Conservation (phyloP, 2,797 vertebrate species). For the Scleropages formosus region DNA sequence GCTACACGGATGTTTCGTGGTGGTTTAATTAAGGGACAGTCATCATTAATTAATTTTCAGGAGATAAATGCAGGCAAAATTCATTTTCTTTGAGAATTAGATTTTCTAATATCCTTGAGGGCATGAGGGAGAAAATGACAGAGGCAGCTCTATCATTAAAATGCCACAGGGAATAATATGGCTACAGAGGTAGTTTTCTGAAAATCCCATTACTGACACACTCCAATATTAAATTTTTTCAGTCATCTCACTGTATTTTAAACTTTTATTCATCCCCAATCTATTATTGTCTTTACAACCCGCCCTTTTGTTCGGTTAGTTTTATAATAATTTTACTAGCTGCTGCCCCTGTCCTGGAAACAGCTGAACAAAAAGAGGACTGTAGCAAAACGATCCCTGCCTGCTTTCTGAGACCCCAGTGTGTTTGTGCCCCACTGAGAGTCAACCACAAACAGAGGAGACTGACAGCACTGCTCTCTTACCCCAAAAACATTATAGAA, state of each 20-base stretch:
- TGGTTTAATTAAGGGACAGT: slow-evolving; percentile 30
- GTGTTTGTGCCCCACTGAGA: too few species aligned
- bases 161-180: slow-evolving; percentile 20
- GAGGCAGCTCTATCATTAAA: slow-evolving; percentile 16
- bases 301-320: background rate
- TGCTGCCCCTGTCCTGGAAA: background rate
- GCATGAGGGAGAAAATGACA: background rate
- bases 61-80: slow-evolving; percentile 22
- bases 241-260: background rate
- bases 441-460: too few species aligned
- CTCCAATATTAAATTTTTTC: slow-evolving; percentile 26
- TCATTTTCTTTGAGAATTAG: slow-evolving; percentile 23
- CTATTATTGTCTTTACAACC: slow-evolving; percentile 16
- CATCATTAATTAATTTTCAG: slow-evolving; percentile 32
- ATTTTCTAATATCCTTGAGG: slow-evolving; percentile 21
- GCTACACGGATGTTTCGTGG: background rate
- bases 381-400: too few species aligned
- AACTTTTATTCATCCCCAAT: slow-evolving; percentile 20
- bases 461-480: too few species aligned
- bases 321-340: background rate
- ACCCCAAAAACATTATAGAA: too few species aligned
- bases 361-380: background rate
- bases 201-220: slow-evolving; percentile 29
- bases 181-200: slow-evolving; percentile 19
- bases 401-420: too few species aligned